Evolutionary conservation across 2,797 vertebrate species (phyloP), one percentile per base, ranked within the genome.

Genomic region (Tolypeutes matacus): DNA sequence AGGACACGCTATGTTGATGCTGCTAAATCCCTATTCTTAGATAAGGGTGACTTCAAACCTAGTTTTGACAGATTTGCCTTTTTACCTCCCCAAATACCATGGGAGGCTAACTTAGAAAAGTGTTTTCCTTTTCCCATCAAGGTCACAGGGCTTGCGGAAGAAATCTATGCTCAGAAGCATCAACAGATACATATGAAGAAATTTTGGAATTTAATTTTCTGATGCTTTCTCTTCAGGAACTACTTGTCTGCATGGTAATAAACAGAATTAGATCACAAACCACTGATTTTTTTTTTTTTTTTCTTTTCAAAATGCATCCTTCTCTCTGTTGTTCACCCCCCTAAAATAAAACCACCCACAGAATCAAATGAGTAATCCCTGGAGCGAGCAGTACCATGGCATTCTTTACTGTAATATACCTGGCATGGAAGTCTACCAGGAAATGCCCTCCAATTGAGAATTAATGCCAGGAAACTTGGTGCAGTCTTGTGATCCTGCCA

Each of bases 321-420:
- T 93, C 86, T 64, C 70, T 91, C 81, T 91, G 78, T 84, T 77
- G 75, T 65, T 93, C 86, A 67, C 78, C 60, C 58, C 64, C 86
- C 73, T 39, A 92, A 96, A 96, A 96, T 97, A 97, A 96, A 93
- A 91, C 95, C 97, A 93, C 96, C 95, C 89, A 95, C 95, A 89
- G 96, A 76, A 93, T 62, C 83, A 73, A 67, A 94, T 85, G 96
- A 96, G 69, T 36, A 96, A 97, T 87, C 95, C 73, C 83, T 64
- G 69, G 94, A 83, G 87, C 87, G 89, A 85, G 82, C 53, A 92
- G 77, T 20, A 56, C 42, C 0, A 0, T 53, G 67, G 83, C 46
- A 94, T 94, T 87, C 93, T 92, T 97, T 94, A 86, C 67, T 93
- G 51, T 65, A 89, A 17, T 23, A 91, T 14, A 93, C 31, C 89